These are phyloP conservation scores for Drosophila percnosoma DNA, from an alignment of 2,888 invertebrate genomes.

Conservation along the genomic window DNA sequence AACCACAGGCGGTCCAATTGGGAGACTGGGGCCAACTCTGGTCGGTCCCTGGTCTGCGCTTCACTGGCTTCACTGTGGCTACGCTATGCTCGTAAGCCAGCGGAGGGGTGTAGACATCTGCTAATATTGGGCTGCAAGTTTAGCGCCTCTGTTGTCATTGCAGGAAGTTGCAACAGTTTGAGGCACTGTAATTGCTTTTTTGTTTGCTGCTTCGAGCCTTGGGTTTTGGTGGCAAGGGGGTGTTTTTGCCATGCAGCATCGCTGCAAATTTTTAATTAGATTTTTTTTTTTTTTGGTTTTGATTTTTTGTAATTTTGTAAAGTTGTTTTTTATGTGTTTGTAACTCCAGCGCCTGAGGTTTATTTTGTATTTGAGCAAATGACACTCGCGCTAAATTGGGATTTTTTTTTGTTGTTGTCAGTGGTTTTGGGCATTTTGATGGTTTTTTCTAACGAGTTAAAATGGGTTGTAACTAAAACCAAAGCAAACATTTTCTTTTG, in stretches of 20 bases:
- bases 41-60: constrained; percentile 29
- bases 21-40: constrained; percentile 3
- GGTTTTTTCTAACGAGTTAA: constrained; percentile 65
- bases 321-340: constrained; percentile 30
- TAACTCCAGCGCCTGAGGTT: constrained; percentile 57
- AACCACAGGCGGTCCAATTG: constrained; percentile 58
- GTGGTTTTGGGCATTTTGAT: constrained; percentile 12
- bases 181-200: constrained; percentile 82
- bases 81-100: constrained; percentile 5
- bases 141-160: constrained; percentile 72
- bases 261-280: constrained; percentile 78
- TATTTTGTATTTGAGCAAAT: constrained; percentile 66
- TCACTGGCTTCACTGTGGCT: constrained; percentile 39
- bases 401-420: constrained; percentile 3
- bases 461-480: constrained; percentile 5
- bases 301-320: constrained; percentile 48
- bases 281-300: constrained; percentile 49
- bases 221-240: neutral
- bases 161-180: constrained; percentile 80
- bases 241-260: constrained; percentile 35
- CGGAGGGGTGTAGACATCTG: constrained; percentile 24
- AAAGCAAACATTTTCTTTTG: constrained; percentile 15
- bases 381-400: constrained; percentile 71
- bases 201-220: constrained; percentile 64
- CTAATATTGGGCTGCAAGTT: constrained; percentile 68